phyloP scores from a whole-genome alignment of 1,140 invertebrate species.

The Drosophila ananassae region DNA sequence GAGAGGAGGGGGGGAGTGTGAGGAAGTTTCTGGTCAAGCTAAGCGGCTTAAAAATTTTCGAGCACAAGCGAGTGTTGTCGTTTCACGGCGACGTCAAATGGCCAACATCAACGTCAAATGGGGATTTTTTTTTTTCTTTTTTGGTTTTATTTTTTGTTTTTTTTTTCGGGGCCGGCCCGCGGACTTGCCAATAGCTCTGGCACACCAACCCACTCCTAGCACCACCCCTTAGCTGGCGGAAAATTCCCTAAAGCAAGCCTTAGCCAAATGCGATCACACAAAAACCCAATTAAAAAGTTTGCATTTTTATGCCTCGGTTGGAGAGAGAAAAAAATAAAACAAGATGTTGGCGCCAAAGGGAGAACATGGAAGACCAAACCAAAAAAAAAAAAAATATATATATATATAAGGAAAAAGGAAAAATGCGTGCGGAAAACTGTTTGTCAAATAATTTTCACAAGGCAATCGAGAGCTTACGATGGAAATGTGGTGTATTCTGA shows the following conservation, averaged over 20 bases:
- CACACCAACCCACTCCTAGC: too few species aligned
- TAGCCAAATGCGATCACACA: slow-evolving; percentile 70
- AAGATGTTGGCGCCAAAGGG: slow-evolving; percentile 8
- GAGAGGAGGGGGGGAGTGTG: neutral
- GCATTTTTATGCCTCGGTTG: slow-evolving; percentile 70
- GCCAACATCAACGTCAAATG: slow-evolving; percentile 63
- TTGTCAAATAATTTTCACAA: slow-evolving; percentile 80
- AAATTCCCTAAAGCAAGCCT: slow-evolving; percentile 24
- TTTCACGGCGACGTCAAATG: slow-evolving; percentile 68
- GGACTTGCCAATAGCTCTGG: slow-evolving; percentile 41
- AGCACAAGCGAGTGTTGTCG: slow-evolving; percentile 15
- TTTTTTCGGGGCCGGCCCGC: neutral
- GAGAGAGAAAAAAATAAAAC: slow-evolving; percentile 21
- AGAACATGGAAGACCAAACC: neutral
- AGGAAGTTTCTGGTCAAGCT: slow-evolving; percentile 71
- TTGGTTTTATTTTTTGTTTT: neutral
- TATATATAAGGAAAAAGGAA: too few species aligned
- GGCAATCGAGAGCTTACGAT: slow-evolving; percentile 37
- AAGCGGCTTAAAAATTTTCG: slow-evolving; percentile 73
- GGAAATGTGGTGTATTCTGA: slow-evolving; percentile 35
- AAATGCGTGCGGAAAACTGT: slow-evolving; percentile 76
- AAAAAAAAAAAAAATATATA: neutral
- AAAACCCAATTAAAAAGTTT: slow-evolving; percentile 82
- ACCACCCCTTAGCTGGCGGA: slow-evolving; percentile 7
- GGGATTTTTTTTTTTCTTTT: slow-evolving; percentile 43